Evolutionary conservation across 2,113 vertebrate species (phyloP).

Genomic region (Forbesichthys agassizii): DNA sequence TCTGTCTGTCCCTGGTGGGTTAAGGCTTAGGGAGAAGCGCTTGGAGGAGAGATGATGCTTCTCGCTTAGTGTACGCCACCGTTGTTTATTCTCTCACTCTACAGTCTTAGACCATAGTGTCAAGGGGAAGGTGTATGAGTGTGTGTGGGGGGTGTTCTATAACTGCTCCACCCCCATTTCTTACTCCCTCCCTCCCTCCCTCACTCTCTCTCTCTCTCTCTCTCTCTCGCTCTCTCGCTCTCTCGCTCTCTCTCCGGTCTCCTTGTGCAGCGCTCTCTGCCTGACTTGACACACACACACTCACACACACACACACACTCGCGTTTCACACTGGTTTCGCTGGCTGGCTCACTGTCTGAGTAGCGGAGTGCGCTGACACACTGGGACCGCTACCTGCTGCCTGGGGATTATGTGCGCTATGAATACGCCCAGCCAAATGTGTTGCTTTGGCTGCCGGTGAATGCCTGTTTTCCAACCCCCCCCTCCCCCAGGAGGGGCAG

Average conservation of each 20-base stretch:
- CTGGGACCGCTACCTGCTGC: conserved; percentile 71
- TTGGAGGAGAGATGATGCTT: conserved; percentile 39
- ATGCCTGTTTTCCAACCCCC: conserved; percentile 26
- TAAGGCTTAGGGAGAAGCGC: conserved; percentile 57
- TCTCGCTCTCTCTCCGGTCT: conserved; percentile 31
- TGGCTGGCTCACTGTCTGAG: conserved; percentile 20
- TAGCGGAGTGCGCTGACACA: conserved; percentile 55
- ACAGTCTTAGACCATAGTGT: conserved; percentile 47
- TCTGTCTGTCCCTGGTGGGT: conserved; percentile 39
- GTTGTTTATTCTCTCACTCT: conserved; percentile 23
- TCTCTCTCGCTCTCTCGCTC: conserved; percentile 21
- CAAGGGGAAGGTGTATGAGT: conserved; percentile 6
- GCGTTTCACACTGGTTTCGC: conserved; percentile 11
- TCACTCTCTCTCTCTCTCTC: conserved; percentile 27
- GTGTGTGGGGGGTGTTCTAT: no score
- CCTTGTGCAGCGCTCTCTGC: no score
- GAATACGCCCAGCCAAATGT: conserved; percentile 60
- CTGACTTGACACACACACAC: no score
- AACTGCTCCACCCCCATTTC: conserved; percentile 34
- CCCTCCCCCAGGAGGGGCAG: conserved; percentile 41
- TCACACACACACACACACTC: no score
- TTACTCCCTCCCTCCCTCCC: conserved; percentile 26
- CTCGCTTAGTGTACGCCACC: conserved; percentile 43
- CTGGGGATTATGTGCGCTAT: conserved; percentile 59
- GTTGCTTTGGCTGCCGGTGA: conserved; percentile 63